Evolutionary conservation across 37 sponge, comb jelly and placozoan species (phyloP), one percentile per base, ranked within the genome.

Genomic region (Hexactinellida sp.): DNA sequence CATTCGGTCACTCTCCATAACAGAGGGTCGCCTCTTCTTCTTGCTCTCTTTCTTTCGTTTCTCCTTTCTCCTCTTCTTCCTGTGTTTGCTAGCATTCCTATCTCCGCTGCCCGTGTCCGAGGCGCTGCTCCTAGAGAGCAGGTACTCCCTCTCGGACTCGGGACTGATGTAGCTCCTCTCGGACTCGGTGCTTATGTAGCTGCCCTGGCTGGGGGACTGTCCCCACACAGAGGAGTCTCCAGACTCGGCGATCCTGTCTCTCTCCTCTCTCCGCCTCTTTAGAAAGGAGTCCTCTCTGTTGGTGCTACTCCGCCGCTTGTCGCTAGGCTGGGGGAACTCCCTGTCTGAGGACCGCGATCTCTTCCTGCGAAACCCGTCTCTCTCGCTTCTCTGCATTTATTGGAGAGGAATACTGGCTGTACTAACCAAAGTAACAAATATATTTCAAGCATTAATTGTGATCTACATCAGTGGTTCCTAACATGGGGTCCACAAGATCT

Each of bases 181-280:
- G 5, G 84, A 83, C 5, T 83, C 47, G 5, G 47, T 23, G 19
- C 28, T 39, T 5, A 25, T n/a, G 34, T 63, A 63, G 76, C 30
- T 63, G 3, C 19, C 3, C 5, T 63, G 5, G 3, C 13, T 63
- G 3, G 76, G 76, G 13, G 76, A 63, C 13, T n/a, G 25, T 10
- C 30, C 76, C 76, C 76, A 63, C 21, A 63, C 76, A 25, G 32
- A 21, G 3, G 76, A 63, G 34, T 10, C 21, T 21, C 5, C 54
- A 83, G 36, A 83, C 38, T 39, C 84, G 84, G 35, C 84, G 84
- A 36, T 83, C 55, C 37, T 51, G 82, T 63, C 36, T 83, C 55
- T 87, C 84, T 1, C 82, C 88, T 38, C 83, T 63, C 76, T 63
- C 76, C 76, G 3, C 13, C 30, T 63, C 30, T 63, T 63, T 23